These are phyloP conservation scores for Lapara coniferarum DNA, from an alignment of 2,888 invertebrate species.

Conservation along the genomic window DNA sequence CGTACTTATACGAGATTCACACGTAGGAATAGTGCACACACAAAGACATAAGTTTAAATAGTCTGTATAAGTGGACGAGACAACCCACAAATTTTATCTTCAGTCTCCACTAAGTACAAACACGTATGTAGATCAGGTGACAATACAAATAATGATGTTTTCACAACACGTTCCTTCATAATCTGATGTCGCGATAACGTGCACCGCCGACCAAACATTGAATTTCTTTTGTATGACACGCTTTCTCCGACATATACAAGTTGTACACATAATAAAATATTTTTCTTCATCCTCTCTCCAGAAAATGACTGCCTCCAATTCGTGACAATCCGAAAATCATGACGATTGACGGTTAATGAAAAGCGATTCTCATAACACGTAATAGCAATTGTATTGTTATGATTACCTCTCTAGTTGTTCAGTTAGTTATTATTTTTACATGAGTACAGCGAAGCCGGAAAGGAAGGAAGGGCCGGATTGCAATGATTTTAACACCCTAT, in stretches of 20 bases:
- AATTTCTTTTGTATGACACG: slow-evolving; percentile 60
- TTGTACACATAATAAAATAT: neutral
- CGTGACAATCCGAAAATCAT: too few species aligned
- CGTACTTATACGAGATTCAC: neutral
- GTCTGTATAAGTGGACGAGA: slow-evolving; percentile 36
- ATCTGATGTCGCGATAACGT: slow-evolving; percentile 68
- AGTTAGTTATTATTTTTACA: too few species aligned
- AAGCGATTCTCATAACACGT: too few species aligned
- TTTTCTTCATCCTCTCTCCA: neutral
- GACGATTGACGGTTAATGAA: too few species aligned
- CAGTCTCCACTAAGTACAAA: slow-evolving; percentile 60
- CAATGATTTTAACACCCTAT: too few species aligned
- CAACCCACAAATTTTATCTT: slow-evolving; percentile 59
- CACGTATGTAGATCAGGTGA: slow-evolving; percentile 71
- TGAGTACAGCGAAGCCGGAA: too few species aligned
- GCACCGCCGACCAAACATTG: slow-evolving; percentile 47
- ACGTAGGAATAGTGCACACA: neutral
- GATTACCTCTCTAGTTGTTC: too few species aligned
- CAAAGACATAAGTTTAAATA: neutral
- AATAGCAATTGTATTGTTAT: too few species aligned
- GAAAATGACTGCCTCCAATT: too few species aligned
- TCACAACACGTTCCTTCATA: slow-evolving; percentile 71
- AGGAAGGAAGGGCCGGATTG: too few species aligned
- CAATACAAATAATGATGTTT: slow-evolving; percentile 73
- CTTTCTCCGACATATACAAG: slow-evolving; percentile 36